These are phyloP conservation scores for Apodemus sylvaticus DNA, from an alignment of 2,113 vertebrate genomes.

Conservation along the genomic window DNA sequence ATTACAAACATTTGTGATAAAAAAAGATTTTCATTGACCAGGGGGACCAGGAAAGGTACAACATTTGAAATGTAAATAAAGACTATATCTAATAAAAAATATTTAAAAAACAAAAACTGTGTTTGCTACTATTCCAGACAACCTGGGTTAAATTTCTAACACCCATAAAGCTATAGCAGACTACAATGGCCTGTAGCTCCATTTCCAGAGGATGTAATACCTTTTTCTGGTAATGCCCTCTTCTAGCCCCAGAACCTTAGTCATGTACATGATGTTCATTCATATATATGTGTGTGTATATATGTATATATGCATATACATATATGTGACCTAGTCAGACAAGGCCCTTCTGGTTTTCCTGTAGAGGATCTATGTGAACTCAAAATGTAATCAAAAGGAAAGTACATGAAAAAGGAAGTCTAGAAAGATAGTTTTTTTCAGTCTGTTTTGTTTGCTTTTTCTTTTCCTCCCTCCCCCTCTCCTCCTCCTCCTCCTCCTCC, in stretches of 20 bases:
- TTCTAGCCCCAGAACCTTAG: background rate
- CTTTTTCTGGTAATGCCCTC: too few species aligned
- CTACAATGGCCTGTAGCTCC: background rate
- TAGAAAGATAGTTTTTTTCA: background rate
- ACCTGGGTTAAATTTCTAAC: background rate
- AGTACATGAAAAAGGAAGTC: background rate
- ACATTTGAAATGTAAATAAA: too few species aligned
- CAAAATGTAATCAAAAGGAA: background rate
- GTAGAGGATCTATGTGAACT: background rate
- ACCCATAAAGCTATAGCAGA: background rate
- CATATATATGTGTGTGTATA: too few species aligned
- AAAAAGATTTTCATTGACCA: too few species aligned
- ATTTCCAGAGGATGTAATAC: background rate
- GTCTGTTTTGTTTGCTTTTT: background rate
- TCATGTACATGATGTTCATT: background rate
- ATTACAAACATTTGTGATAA: too few species aligned
- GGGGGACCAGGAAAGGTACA: too few species aligned
- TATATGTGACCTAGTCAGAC: background rate
- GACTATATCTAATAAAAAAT: too few species aligned
- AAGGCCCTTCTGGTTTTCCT: background rate
- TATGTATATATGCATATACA: too few species aligned
- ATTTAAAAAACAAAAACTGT: too few species aligned
- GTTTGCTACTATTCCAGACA: background rate
- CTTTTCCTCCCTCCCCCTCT: accelerated
- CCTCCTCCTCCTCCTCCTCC: too few species aligned